Percentiles rank a stretch among this genome's conserved stretches.
These are phyloP conservation scores for Temnothorax nylanderi DNA, from an alignment of 1,140 invertebrate species.

Conservation along the genomic window DNA sequence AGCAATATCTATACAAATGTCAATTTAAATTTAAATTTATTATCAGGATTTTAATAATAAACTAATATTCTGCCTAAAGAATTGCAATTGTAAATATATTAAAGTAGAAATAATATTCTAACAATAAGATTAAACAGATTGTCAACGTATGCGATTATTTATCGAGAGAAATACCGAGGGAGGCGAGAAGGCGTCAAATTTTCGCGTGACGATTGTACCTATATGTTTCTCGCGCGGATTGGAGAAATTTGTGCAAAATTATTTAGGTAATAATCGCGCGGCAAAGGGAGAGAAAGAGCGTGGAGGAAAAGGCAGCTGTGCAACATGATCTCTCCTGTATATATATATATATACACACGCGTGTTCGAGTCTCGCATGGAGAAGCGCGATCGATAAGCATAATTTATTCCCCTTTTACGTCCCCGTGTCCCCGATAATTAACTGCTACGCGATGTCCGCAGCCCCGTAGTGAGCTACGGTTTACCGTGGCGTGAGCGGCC, in stretches of 20 bases:
- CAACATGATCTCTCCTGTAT: constrained; percentile 15
- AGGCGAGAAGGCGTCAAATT: not conserved
- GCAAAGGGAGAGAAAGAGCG: not conserved
- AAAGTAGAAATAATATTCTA: too few relatives aligned
- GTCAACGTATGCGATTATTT: too few relatives aligned
- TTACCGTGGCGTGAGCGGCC: constrained; percentile 1
- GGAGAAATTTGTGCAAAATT: not conserved
- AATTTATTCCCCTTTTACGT: constrained; percentile 51
- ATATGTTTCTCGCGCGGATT: not conserved
- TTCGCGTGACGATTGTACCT: too few relatives aligned
- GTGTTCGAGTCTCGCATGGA: constrained; percentile 26
- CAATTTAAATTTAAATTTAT: not conserved
- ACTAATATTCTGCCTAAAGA: not conserved
- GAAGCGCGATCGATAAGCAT: constrained; percentile 64
- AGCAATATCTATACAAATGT: not conserved
- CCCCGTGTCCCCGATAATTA: constrained; percentile 57
- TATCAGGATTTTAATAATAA: not conserved
- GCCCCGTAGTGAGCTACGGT: constrained; percentile 2
- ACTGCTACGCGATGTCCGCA: constrained; percentile 43
- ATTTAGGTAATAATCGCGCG: not conserved
- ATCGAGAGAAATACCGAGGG: not conserved
- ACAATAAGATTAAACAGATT: not conserved
- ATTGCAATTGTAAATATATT: too few relatives aligned
- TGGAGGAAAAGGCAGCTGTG: constrained; percentile 23
- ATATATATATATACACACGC: not conserved